Percentiles rank a stretch among this genome's conserved stretches.
Conservation (phyloP, 2,113 vertebrate species). For the Hippocampus abdominalis region DNA sequence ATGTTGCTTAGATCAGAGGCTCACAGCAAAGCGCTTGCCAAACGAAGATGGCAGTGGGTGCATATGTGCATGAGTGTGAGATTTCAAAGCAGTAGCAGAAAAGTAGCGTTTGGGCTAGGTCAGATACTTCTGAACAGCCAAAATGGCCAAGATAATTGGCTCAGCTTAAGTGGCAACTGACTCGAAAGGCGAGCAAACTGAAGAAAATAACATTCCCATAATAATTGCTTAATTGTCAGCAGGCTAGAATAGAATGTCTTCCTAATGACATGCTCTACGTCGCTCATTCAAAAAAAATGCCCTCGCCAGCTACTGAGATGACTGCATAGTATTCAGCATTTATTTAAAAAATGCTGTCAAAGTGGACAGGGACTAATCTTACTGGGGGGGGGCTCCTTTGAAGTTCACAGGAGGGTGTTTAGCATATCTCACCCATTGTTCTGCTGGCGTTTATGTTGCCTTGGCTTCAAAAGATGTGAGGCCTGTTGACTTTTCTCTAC, state of each 20-base stretch:
- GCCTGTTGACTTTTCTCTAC: constrained; percentile 57
- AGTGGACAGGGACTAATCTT: constrained; percentile 47
- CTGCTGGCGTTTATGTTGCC: constrained; percentile 48
- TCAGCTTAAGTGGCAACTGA: constrained; percentile 82
- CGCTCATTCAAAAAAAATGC: constrained; percentile 19
- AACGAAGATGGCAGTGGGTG: constrained; percentile 81
- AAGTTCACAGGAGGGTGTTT: constrained; percentile 46
- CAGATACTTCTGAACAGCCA: constrained; percentile 81
- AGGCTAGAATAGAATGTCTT: constrained; percentile 35
- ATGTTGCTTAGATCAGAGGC: constrained; percentile 90
- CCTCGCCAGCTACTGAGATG: constrained; percentile 8
- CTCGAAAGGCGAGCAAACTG: constrained; percentile 71
- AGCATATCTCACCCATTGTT: constrained; percentile 55
- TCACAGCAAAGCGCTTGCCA: constrained; percentile 83
- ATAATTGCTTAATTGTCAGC: constrained; percentile 59
- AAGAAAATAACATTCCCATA: constrained; percentile 46
- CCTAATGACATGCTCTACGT: constrained; percentile 23
- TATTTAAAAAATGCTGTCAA: constrained; percentile 26
- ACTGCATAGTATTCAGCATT: constrained; percentile 13
- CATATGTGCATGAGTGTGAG: constrained; percentile 80
- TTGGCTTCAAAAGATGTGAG: constrained; percentile 43
- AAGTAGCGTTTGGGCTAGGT: constrained; percentile 86
- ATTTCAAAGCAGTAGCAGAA: constrained; percentile 85
- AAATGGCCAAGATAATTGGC: constrained; percentile 87
- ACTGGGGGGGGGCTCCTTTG: constrained; percentile 44